Conservation (phyloP, 2,113 vertebrate species). For the Myrmophylax atrothorax region DNA sequence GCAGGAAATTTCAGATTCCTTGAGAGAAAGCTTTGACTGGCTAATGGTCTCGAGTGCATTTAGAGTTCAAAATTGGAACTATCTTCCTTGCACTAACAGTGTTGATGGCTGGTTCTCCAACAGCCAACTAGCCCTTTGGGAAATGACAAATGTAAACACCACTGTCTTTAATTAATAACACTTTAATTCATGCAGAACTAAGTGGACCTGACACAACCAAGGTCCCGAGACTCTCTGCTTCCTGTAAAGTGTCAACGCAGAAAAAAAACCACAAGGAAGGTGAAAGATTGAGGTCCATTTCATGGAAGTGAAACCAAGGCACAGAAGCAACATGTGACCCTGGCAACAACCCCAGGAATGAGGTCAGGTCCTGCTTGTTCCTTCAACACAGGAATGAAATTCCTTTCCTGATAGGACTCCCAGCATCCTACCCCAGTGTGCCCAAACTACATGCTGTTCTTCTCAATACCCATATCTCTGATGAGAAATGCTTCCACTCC, state of each 20-base stretch:
- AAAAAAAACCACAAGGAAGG: not conserved
- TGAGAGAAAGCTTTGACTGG: not conserved
- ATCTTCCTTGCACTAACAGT: not conserved
- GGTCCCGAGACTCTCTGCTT: not conserved
- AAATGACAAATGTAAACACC: not conserved
- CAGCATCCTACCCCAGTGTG: not conserved
- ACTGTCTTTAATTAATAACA: not conserved
- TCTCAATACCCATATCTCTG: not conserved
- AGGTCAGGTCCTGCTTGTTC: not conserved
- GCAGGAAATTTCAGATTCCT: not conserved
- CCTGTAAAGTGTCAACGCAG: not conserved
- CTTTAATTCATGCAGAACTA: not conserved
- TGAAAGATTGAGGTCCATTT: not conserved
- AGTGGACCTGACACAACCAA: not conserved
- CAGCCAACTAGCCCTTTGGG: not conserved
- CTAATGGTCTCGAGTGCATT: not conserved
- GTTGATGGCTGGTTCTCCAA: not conserved
- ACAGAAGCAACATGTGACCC: not conserved
- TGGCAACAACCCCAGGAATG: not conserved
- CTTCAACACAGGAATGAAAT: not conserved
- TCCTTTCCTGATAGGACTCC: not conserved
- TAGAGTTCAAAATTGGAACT: not conserved
- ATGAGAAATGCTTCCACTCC: not conserved
- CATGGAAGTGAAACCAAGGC: not conserved
- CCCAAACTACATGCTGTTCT: not conserved